Evolutionary conservation across 1,140 invertebrate genomes (phyloP), one percentile per base, ranked within the genome.

Genomic region (Spodoptera litura): DNA sequence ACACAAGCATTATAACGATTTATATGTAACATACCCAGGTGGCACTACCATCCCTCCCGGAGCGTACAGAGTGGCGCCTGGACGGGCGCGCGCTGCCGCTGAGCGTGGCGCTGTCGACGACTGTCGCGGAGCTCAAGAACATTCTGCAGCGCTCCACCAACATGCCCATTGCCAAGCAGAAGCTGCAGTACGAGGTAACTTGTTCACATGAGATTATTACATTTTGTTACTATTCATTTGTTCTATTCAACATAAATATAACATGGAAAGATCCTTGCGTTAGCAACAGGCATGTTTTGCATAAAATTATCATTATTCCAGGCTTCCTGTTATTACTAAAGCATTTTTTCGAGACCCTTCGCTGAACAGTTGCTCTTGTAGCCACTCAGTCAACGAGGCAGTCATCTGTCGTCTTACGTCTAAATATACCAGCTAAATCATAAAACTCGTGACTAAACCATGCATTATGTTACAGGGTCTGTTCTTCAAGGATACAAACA

Each of bases 111-210:
- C 94, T 98, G 6, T 96, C 96, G 6, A 98, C 99, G 82, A 96
- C 96, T 2, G 96, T 99, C 2, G 96, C 97, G 49, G 97, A 97
- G 25, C 96, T 99, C 64, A 99, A 99, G 94, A 96, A 97, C 2
- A 97, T 98, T 87, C 96, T 99, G 76, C 97, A 98, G 87, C 98
- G 99, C 85, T 95, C 97, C 84, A 97, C 97, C 72, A 97, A 97
- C 55, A 98, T 99, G 96, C 98, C 99, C n/a, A 98, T 97, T 61
- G 98, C 98, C 71, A 99, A 99, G 95, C 99, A 99, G 94, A 99
- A 99, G 94, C 94, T 99, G 12, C 97, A 98, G 82, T 97, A 97
- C 89, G 98, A 99, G 94, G 98, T 98, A 56, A 78, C 8, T 73
- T 59, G 27, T 13, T 70, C 49, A 72, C 6, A 51, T 31, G 3